A percentile compares a stretch with the other conserved stretches of the same genome.
Evolutionary conservation across 2,113 vertebrate species (phyloP).

Genomic region (Melanocharis versteri): DNA sequence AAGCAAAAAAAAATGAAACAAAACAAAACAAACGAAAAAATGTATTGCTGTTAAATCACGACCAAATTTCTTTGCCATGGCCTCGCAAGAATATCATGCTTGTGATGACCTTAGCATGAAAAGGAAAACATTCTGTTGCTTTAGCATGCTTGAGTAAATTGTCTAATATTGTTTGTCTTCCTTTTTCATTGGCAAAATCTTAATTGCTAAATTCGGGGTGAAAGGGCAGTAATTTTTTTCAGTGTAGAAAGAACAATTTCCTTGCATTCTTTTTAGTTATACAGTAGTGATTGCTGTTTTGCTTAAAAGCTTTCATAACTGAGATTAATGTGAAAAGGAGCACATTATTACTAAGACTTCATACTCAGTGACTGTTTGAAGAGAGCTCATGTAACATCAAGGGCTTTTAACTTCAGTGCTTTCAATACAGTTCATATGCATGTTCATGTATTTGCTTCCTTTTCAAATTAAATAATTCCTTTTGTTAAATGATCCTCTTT

Average conservation of each 20-base stretch:
- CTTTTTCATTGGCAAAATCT: background rate
- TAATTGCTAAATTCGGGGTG: background rate
- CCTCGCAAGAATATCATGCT: background rate
- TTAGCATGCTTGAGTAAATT: background rate
- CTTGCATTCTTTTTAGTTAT: background rate
- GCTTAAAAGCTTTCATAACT: background rate
- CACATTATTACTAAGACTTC: background rate
- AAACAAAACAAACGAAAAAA: too few relatives aligned
- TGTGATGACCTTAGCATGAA: background rate
- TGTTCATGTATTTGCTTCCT: background rate
- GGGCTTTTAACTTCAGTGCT: background rate
- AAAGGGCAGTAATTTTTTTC: background rate
- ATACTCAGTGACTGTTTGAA: background rate
- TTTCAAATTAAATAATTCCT: background rate
- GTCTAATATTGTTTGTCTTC: background rate
- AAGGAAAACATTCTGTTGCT: background rate
- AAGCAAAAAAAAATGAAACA: background rate
- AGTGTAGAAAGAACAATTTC: background rate
- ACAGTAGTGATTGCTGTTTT: background rate
- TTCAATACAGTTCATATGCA: background rate
- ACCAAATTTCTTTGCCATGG: background rate
- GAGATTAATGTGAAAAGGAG: background rate
- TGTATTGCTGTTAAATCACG: background rate
- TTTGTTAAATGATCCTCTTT: background rate
- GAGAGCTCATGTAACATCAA: background rate